Evolutionary conservation across 2,797 vertebrate genomes (phyloP), one percentile per base, ranked within the genome.

Genomic region (Tragopan temminckii): DNA sequence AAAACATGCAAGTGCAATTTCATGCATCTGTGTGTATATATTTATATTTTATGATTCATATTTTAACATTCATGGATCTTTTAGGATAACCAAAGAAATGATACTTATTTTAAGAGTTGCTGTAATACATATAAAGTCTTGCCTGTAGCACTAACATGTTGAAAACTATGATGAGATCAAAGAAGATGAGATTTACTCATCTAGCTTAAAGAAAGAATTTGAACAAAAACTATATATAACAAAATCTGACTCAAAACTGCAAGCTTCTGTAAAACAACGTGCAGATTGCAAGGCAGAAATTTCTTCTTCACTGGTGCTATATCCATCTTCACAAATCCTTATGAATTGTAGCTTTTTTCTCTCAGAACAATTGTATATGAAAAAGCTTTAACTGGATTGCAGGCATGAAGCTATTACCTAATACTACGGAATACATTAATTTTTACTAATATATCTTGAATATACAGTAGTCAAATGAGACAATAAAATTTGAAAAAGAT

Each of bases 51-150:
- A 67, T 53, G 48, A 78, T 76, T 69, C 14, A 42, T 70, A 82
- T 64, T 91, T 86, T 78, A 80, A 94, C 90, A 85, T 81, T 85
- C 59, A 90, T 57, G 33, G 38, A 87, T 88, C 59, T 92, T 86
- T 87, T 70, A 88, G 57, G 48, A 61, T 42, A 82, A 48, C 42
- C 16, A 66, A 88, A 88, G 29, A 85, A 21, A 20, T 38, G 92
- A 62, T 17, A 31, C 17, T 79, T 93, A 69, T 68, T 64, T 90
- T 70, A 45, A 85, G 57, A 86, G 43, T 12, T 79, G 31, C 20
- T 88, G 57, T 23, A 71, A 64, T 45, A 69, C n/a, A 23, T 48
- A 61, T 12, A 70, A 76, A 91, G 64, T 59, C n/a, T 23, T 59
- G 48, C 43, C 33, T 70, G 19, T 14, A 62, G 58, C 35, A 80